Base-by-base conservation (phyloP, 1,140 invertebrate genomes). In the Trachymyrmex cornetzi region DNA sequence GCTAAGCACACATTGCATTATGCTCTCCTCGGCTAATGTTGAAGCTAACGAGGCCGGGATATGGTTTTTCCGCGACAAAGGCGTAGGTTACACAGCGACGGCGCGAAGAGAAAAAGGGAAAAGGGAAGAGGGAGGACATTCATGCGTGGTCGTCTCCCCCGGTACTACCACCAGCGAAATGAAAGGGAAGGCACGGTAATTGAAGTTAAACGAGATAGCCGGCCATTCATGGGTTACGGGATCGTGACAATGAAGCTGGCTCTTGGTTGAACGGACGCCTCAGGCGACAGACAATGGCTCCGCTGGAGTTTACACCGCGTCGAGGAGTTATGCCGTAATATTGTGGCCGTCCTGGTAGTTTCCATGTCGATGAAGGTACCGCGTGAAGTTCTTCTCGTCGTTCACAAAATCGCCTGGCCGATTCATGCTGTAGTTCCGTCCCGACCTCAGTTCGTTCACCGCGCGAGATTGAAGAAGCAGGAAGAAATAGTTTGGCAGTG, bases 201-300 rank as follows among this genome's bases (percentile, higher is more conserved):
- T 93, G 92, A 93, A 93, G 93, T 93, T 93, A 93, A 93, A 93
- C 93, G 92, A 93, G 93, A 93, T 92, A 93, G 91, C 92, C 88
- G 77, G 69, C 92, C 92, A 93, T 93, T 93, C 92, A 93, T 85
- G 87, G 79, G 87, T 88, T 87, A 87, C 91, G 80, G 86, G 85
- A 89, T 90, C 91, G 74, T 92, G 90, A 93, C 93, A 93, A 93
- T 93, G 92, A 93, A 92, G 88, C 89, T 88, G 81, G 77, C 88
- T 92, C 77, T 85, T 79, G 69, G 79, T 87, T 92, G 86, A 91
- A 89, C 91, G 86, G 85, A 87, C 82, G 89, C 80, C 79, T 87
- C 88, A 14, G 86, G 91, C 89, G 92, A 92, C 92, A 92, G 90
- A 93, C 93, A 93, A 93, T 93, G 79, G 80, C 92, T 86, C 92